These are phyloP conservation scores for Leguminivora glycinivorella DNA, from an alignment of 1,140 invertebrate species.

Conservation along the genomic window DNA sequence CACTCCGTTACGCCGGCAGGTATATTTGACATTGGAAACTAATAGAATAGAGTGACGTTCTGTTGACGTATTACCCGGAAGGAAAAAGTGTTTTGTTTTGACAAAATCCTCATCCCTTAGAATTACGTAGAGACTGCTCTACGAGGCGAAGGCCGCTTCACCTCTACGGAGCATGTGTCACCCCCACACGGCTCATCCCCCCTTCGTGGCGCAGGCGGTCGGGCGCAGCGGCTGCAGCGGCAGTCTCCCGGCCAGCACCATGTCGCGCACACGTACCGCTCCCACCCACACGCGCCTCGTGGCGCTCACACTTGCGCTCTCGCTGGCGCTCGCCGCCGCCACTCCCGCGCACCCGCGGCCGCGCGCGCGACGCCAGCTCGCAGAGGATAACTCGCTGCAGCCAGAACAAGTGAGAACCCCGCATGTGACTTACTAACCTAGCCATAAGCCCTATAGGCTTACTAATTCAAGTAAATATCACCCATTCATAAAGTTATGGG, in stretches of 20 bases:
- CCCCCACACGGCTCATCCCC: conserved; percentile 11
- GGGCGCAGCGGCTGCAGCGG: conserved; percentile 28
- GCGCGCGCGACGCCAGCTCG: conserved; percentile 55
- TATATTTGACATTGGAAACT: neutral
- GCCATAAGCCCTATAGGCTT: neutral
- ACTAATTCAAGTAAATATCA: neutral
- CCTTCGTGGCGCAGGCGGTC: conserved; percentile 13
- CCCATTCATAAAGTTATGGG: neutral
- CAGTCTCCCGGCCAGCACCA: conserved; percentile 28
- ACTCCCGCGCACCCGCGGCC: conserved; percentile 37
- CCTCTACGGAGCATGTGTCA: conserved; percentile 6
- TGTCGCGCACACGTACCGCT: conserved; percentile 31
- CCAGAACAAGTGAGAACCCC: conserved; percentile 34
- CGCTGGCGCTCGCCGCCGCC: conserved; percentile 38
- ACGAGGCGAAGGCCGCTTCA: conserved; percentile 16
- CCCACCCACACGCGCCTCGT: conserved; percentile 44
- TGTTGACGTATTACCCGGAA: conserved; percentile 2
- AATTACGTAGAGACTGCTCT: conserved; percentile 1
- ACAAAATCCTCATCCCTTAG: conserved; percentile 5
- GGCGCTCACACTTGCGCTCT: conserved; percentile 38
- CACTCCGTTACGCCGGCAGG: too few species aligned
- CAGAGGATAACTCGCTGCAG: conserved; percentile 62
- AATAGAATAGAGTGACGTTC: neutral
- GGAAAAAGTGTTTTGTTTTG: neutral
- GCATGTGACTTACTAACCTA: neutral